phyloP scores from a whole-genome alignment of 2,888 invertebrate genomes.

The Watsonalla cultraria region DNA sequence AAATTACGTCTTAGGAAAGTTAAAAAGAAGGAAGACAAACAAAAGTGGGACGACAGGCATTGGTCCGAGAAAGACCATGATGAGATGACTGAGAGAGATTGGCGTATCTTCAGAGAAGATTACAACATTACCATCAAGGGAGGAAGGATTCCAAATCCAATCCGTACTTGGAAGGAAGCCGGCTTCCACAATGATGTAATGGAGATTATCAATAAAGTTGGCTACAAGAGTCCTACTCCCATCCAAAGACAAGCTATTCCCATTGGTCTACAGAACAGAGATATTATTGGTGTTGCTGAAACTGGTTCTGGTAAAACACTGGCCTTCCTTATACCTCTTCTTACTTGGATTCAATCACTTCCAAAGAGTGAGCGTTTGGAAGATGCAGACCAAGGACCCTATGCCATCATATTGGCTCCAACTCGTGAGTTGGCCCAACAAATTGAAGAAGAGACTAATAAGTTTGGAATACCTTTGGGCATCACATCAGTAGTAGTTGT shows the following conservation, averaged over 20 bases:
- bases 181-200: conserved; percentile 92
- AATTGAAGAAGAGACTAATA: conserved; percentile 99
- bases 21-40: conserved; percentile 97
- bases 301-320: conserved; percentile 99
- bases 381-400: conserved; percentile 97
- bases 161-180: conserved; percentile 97
- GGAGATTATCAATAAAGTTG: conserved; percentile 95
- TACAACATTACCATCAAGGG: conserved; percentile 99
- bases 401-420: conserved; percentile 98
- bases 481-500: conserved; percentile 98
- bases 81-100: conserved; percentile 99
- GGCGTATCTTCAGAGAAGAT: conserved; percentile 99
- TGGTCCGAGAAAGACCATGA: conserved; percentile 97
- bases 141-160: conserved; percentile 97
- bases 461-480: conserved; percentile 95
- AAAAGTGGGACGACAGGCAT: conserved; percentile 99
- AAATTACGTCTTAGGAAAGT: conserved; percentile 94
- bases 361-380: conserved; percentile 96
- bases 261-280: conserved; percentile 95
- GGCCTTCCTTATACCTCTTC: conserved; percentile 97
- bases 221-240: conserved; percentile 98
- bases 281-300: conserved; percentile 99
- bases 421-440: conserved; percentile 99
- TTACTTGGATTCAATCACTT: conserved; percentile 98
- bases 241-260: conserved; percentile 99